Evolutionary conservation across 30 jellyfish, hydroid and myxozoan species (phyloP), one percentile per base, ranked within the genome.

Genomic region (Clytia hemisphaerica): DNA sequence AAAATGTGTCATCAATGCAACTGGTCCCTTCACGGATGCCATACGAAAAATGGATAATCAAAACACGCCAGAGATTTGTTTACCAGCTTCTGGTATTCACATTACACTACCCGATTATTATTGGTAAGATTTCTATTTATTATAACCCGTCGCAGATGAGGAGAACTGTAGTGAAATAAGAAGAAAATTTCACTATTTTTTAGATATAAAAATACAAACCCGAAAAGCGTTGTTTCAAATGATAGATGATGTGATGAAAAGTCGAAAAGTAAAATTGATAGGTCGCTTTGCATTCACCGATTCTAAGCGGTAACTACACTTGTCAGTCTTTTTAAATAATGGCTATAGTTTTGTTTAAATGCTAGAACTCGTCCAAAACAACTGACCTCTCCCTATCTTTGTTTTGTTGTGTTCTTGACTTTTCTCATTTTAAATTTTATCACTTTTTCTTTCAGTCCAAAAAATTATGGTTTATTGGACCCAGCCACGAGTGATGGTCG

Each of bases 1-100:
- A 19, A 93, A 80, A 58, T 64, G 92, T 18, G 96, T 93, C n/a
- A 68, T 93, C 37, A 93, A 93, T 67, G 99, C 99, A 3, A 85
- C 99, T 33, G 99, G 99, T 22, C 99, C 99, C 4, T 93, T 84
- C 55, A 93, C 99, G 3, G 99, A 93, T 50, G 62, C 91, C 24
- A 77, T 93, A 9, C 76, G 99, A 36, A 42, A 76, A 58, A 84
- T 93, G 97, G 93, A 77, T 27, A 73, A 93, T 40, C 76, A 77
- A 6, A 32, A 34, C 16, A 45, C 69, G 35, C 40, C 72, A 6
- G 73, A 74, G 16, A 93, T 93, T 10, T 93, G 99, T 69, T 94
- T 73, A 47, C 86, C 93, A 37, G 83, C 95, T 61, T 70, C 99
- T 45, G 99, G 99, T 28, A 95, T 84, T 29, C 99, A 93, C 47